Evolutionary conservation across 2,797 vertebrate species (phyloP).

Genomic region (Girardinus metallicus): DNA sequence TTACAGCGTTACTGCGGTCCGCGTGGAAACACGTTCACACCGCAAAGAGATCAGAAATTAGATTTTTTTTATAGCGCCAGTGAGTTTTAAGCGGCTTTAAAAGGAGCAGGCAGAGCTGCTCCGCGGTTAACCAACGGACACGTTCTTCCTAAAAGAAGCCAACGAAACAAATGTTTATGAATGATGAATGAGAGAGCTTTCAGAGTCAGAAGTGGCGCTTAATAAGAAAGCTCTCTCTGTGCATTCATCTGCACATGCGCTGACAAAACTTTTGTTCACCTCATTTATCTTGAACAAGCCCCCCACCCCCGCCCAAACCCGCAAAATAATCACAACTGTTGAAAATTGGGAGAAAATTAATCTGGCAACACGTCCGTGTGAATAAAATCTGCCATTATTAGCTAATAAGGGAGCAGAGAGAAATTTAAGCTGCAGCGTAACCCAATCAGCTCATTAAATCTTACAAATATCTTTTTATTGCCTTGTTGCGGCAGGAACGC

Average conservation of each 20-base stretch:
- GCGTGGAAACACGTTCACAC: constrained; percentile 22
- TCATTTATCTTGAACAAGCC: constrained; percentile 61
- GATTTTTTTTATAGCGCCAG: constrained; percentile 20
- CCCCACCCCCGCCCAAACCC: constrained; percentile 6
- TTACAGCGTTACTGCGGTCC: constrained; percentile 14
- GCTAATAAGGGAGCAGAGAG: constrained; percentile 56
- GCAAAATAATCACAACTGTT: constrained; percentile 65
- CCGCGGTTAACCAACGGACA: constrained; percentile 26
- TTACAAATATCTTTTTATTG: constrained; percentile 64
- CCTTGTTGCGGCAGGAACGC: constrained; percentile 35
- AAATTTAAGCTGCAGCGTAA: constrained; percentile 58
- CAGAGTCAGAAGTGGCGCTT: constrained; percentile 56
- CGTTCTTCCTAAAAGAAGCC: constrained; percentile 25
- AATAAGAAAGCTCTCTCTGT: constrained; percentile 52
- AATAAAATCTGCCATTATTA: constrained; percentile 70
- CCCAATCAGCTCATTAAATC: constrained; percentile 71
- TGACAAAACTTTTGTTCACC: constrained; percentile 58
- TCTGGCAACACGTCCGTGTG: constrained; percentile 67
- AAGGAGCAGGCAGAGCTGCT: constrained; percentile 15
- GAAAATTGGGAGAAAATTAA: constrained; percentile 72
- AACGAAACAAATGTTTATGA: constrained; percentile 67
- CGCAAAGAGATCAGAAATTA: constrained; percentile 33
- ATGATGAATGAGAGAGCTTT: constrained; percentile 65
- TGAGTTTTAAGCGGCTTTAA: constrained; percentile 52
- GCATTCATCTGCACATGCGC: constrained; percentile 54